Evolutionary conservation across 2,113 vertebrate species (phyloP).

Genomic region (Ptilonorhynchus violaceus): DNA sequence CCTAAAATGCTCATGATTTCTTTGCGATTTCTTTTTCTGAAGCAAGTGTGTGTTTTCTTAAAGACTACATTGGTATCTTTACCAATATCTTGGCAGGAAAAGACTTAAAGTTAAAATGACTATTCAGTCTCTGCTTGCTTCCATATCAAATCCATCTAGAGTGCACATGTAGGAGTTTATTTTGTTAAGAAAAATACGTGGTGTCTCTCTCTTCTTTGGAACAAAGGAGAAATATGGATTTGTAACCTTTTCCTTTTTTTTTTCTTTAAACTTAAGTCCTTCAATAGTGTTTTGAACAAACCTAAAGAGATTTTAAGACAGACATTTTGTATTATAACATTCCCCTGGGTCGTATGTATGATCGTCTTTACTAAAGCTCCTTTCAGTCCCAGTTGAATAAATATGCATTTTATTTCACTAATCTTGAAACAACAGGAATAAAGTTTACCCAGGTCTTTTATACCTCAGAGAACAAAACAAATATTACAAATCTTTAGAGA

Average conservation of each 20-base stretch:
- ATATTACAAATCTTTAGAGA: conserved; percentile 83
- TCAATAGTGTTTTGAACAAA: conserved; percentile 74
- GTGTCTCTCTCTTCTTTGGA: conserved; percentile 53
- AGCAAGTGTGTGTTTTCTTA: neutral
- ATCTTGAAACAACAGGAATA: conserved; percentile 86
- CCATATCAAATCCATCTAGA: conserved; percentile 39
- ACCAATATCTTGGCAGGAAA: neutral
- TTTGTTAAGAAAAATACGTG: conserved; percentile 64
- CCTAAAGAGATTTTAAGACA: conserved; percentile 78
- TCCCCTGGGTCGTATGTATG: conserved; percentile 70
- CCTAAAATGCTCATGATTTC: neutral
- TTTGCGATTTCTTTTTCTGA: neutral
- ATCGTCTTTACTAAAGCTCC: conserved; percentile 79
- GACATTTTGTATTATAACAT: conserved; percentile 73
- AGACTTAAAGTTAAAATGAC: neutral
- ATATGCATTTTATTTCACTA: conserved; percentile 84
- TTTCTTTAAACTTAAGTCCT: conserved; percentile 71
- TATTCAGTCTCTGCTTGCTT: neutral
- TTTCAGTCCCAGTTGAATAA: conserved; percentile 79
- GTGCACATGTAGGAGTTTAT: conserved; percentile 52
- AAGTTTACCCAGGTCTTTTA: conserved; percentile 86
- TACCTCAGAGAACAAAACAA: conserved; percentile 88
- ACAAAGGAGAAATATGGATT: conserved; percentile 70
- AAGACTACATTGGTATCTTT: neutral
- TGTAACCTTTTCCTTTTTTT: conserved; percentile 2